Evolutionary conservation across 2,797 vertebrate genomes (phyloP).

Genomic region (Lutra lutra): DNA sequence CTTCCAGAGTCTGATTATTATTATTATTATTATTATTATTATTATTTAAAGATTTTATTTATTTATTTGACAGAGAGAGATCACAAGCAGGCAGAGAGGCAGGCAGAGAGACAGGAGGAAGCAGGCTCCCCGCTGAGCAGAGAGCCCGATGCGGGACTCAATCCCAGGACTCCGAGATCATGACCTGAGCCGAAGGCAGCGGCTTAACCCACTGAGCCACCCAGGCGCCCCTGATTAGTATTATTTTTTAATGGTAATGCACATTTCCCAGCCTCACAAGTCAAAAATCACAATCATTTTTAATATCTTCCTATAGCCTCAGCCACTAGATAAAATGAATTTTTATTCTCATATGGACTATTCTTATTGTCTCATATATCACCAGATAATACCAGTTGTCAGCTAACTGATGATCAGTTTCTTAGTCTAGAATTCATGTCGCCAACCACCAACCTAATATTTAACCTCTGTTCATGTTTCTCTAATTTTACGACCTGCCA

Average conservation of each 20-base stretch:
- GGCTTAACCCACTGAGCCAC: too few species aligned
- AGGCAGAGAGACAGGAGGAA: too few species aligned
- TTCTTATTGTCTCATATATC: neutral
- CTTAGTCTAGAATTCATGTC: neutral
- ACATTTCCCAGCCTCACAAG: neutral
- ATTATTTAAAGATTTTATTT: too few species aligned
- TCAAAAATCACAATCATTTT: neutral
- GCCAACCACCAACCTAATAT: neutral
- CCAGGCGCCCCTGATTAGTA: too few species aligned
- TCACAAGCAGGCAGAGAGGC: too few species aligned
- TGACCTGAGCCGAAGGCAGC: too few species aligned
- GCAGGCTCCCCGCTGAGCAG: too few species aligned
- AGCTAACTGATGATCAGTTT: neutral
- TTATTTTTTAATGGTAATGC: neutral
- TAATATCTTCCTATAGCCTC: neutral
- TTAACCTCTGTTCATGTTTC: neutral
- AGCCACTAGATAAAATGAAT: neutral
- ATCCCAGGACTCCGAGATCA: too few species aligned
- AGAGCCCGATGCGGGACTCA: too few species aligned
- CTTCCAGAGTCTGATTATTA: neutral
- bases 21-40: too few species aligned
- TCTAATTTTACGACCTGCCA: neutral
- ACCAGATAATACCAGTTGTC: neutral
- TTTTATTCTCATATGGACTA: neutral
- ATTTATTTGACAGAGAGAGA: too few species aligned